Conservation (phyloP, 1,140 invertebrate species). For the Elymnias hypermnestra region DNA sequence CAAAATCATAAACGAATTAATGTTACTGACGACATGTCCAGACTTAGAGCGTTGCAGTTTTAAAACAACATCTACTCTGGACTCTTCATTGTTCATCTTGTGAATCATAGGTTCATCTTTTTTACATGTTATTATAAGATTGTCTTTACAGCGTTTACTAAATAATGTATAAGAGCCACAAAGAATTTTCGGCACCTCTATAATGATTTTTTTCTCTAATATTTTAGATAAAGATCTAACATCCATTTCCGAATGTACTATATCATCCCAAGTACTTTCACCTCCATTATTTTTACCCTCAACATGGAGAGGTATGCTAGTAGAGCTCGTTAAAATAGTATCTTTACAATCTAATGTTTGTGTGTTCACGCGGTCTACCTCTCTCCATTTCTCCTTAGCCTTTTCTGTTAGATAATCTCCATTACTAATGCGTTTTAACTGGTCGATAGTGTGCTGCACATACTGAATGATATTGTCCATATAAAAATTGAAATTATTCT, state of each 20-base stretch:
- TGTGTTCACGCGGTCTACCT: slow-evolving; percentile 23
- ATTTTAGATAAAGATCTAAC: slow-evolving; percentile 49
- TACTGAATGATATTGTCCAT: slow-evolving; percentile 65
- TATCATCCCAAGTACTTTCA: slow-evolving; percentile 44
- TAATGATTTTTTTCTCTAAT: slow-evolving; percentile 53
- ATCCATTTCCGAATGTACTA: slow-evolving; percentile 57
- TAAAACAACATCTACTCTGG: slow-evolving; percentile 41
- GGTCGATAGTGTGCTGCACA: slow-evolving; percentile 58
- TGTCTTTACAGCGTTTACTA: slow-evolving; percentile 36
- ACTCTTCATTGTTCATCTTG: slow-evolving; percentile 11
- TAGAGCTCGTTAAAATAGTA: slow-evolving; percentile 36
- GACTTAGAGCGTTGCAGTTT: slow-evolving; percentile 37
- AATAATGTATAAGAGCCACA: slow-evolving; percentile 44
- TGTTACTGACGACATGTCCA: slow-evolving; percentile 37
- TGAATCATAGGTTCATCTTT: slow-evolving; percentile 22
- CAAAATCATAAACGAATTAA: slow-evolving; percentile 45
- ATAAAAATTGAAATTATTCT: slow-evolving; percentile 58
- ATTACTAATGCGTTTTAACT: slow-evolving; percentile 63
- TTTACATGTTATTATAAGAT: slow-evolving; percentile 46
- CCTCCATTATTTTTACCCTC: slow-evolving; percentile 26
- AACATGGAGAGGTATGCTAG: slow-evolving; percentile 41
- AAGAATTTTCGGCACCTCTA: slow-evolving; percentile 54
- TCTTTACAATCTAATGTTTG: slow-evolving; percentile 22
- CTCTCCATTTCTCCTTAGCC: slow-evolving; percentile 58
- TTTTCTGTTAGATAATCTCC: slow-evolving; percentile 65